Conservation (phyloP, 2,797 vertebrate genomes). For the Pseudomugil gertrudae region DNA sequence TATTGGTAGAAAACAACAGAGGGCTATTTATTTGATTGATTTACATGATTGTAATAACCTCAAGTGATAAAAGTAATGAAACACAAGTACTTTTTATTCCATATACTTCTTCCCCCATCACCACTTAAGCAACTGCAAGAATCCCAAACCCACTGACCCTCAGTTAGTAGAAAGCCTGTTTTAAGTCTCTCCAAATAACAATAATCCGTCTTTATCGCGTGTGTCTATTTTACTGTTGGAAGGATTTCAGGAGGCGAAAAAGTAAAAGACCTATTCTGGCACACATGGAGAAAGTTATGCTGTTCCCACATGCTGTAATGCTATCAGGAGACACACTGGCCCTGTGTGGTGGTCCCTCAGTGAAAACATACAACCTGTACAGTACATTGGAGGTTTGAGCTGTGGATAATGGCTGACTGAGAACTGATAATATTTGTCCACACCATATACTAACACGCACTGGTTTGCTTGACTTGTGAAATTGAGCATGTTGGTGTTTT, state of each 20-base stretch:
- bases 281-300: conserved; percentile 69
- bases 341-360: conserved; percentile 20
- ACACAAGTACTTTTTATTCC: conserved; percentile 7
- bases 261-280: conserved; percentile 28
- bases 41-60: conserved; percentile 38
- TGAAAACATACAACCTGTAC: conserved; percentile 47
- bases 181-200: conserved; percentile 63
- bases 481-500: conserved; percentile 29
- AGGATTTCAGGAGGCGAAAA: conserved; percentile 48
- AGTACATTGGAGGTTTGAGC: conserved; percentile 48
- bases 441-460: conserved; percentile 32
- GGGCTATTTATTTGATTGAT: conserved; percentile 36
- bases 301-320: conserved; percentile 52
- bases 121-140: conserved; percentile 44
- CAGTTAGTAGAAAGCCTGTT: conserved; percentile 38
- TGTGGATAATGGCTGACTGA: conserved; percentile 23
- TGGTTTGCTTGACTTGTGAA: conserved; percentile 53
- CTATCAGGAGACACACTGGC: conserved; percentile 52
- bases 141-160: conserved; percentile 55
- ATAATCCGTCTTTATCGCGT: conserved; percentile 60
- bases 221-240: conserved; percentile 63
- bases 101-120: conserved; percentile 32
- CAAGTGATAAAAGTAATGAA: conserved; percentile 16
- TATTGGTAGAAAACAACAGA: conserved; percentile 23
- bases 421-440: conserved; percentile 59